Base-by-base conservation (phyloP, 2,797 vertebrate genomes). In the Lerista edwardsae region DNA sequence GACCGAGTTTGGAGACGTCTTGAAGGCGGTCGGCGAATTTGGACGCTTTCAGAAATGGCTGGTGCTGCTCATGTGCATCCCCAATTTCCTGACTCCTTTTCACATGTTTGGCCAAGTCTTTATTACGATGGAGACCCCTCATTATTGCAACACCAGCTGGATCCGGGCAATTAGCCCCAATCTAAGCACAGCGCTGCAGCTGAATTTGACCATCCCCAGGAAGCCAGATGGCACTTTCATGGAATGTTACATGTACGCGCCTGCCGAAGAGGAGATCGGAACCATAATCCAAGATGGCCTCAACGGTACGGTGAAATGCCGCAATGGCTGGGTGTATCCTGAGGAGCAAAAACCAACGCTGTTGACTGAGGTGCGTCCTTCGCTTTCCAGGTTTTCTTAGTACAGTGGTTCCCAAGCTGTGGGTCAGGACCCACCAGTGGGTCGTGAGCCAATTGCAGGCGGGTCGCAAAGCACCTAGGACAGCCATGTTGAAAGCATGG, bases 81-180 rank as follows among this genome's bases (percentile, higher is more conserved):
- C 97, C 12, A 95, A 80, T 83, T 27, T 96, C 2, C 68, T 97
- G 15, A 62, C 84, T 0, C 93, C 95, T 2, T 97, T 97, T n/a
- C 97, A 98, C 75, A 86, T 96, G 85, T 96, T 97, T 31, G 69
- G 90, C 0, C 97, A 97, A 84, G 79, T 95, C 51, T 97, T 98
- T 17, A 82, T 93, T 3, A 93, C 94, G 1, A 79, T 95, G 55
- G 92, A 14, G n/a, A 96, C 96, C 65, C 93, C 93, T 1, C 95
- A 97, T 81, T 90, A 96, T 82, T 98, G 97, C 61, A 96, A 97
- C 79, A 97, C 96, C 1, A 91, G 93, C 94, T 98, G 98, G 98
- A 97, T 98, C 67, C 83, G 96, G 85, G 47, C 83, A 0, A 81
- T 59, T 3, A 95, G 71, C 4, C 93, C 96, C 2, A 96, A 97